A percentile compares a stretch with the other conserved stretches of the same genome.
phyloP scores from a whole-genome alignment of 1,140 invertebrate species.

The Drosophila subpulchrella region DNA sequence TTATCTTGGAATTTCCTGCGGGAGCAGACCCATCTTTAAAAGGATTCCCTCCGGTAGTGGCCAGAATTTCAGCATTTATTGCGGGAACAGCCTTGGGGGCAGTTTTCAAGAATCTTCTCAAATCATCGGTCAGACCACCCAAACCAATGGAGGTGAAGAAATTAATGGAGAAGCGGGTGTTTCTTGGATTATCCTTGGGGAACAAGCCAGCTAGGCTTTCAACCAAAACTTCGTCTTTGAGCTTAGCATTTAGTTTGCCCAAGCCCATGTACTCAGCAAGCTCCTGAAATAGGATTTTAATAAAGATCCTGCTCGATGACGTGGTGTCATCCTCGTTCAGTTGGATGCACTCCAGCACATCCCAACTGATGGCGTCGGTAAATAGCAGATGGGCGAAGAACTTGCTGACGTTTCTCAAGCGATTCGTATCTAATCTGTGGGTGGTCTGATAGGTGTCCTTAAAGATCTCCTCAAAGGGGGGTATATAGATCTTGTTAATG shows the following conservation, averaged over 20 bases:
- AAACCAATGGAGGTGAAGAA: constrained; percentile 99
- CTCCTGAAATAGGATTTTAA: constrained; percentile 99
- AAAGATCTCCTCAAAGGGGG: constrained; percentile 97
- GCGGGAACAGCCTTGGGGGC: constrained; percentile 87
- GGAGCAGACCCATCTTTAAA: constrained; percentile 48
- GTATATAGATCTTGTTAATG: constrained; percentile 95
- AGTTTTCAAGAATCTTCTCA: constrained; percentile 95
- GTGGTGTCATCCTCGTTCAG: constrained; percentile 99
- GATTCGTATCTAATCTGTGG: constrained; percentile 97
- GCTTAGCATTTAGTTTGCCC: constrained; percentile 93
- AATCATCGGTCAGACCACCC: constrained; percentile 97
- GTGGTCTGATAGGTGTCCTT: constrained; percentile 97
- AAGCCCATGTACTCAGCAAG: constrained; percentile 98
- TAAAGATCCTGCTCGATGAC: constrained; percentile 98
- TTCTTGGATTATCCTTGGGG: constrained; percentile 97
- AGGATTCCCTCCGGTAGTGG: constrained; percentile 47
- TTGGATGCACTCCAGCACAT: constrained; percentile 94
- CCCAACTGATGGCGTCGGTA: constrained; percentile 98
- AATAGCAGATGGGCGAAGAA: constrained; percentile 98
- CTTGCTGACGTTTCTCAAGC: constrained; percentile 98
- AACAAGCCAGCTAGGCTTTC: constrained; percentile 96
- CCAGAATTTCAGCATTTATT: constrained; percentile 74
- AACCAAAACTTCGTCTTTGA: constrained; percentile 95
- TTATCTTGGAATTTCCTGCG: not conserved
- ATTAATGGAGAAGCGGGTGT: constrained; percentile 99